These are phyloP conservation scores for Cephus nigrinus DNA, from an alignment of 2,888 invertebrate genomes.

Conservation along the genomic window DNA sequence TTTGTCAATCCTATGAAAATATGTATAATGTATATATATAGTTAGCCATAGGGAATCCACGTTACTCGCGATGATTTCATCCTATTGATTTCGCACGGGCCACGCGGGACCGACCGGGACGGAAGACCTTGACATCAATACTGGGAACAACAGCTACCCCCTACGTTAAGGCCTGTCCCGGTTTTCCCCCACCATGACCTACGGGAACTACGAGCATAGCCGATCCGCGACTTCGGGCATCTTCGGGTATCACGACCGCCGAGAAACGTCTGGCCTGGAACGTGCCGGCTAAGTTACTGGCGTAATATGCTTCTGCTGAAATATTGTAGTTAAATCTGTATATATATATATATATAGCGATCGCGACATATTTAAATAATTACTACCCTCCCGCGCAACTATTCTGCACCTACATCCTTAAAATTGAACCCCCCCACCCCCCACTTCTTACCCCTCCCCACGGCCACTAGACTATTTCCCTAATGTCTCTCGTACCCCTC, in stretches of 20 bases:
- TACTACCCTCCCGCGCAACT: slow-evolving; percentile 23
- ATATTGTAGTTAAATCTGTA: slow-evolving; percentile 42
- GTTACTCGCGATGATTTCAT: slow-evolving; percentile 49
- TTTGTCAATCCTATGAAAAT: no score
- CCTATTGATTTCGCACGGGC: slow-evolving; percentile 61
- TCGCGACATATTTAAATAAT: slow-evolving; percentile 49
- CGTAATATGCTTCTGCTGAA: slow-evolving; percentile 49
- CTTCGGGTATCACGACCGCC: slow-evolving; percentile 13
- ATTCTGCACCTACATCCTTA: slow-evolving; percentile 9
- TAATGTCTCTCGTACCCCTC: no score
- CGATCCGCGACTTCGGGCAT: no score
- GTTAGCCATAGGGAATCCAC: no score
- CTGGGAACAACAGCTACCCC: slow-evolving; percentile 48
- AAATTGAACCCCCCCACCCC: neutral
- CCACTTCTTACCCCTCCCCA: no score
- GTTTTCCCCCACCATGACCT: no score
- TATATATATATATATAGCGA: slow-evolving; percentile 1
- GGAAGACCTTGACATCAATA: slow-evolving; percentile 62
- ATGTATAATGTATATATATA: no score
- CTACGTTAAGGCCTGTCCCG: neutral
- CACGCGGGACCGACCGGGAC: slow-evolving; percentile 58
- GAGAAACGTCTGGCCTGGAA: slow-evolving; percentile 45
- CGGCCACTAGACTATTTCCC: no score
- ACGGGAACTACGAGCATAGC: no score
- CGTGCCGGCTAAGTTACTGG: slow-evolving; percentile 47